Base-by-base conservation (phyloP, 1,140 invertebrate species). In the Bombyx mandarina region DNA sequence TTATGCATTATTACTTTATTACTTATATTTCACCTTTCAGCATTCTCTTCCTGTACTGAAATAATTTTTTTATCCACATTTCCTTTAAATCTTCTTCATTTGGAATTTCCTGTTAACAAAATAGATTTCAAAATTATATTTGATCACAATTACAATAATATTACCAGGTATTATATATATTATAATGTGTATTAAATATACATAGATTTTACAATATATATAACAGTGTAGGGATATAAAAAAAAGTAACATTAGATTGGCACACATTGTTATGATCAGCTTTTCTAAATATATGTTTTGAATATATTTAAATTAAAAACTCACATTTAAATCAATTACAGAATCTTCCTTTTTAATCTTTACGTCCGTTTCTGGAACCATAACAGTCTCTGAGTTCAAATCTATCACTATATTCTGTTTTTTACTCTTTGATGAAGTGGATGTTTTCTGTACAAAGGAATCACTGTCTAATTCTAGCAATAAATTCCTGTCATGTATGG, bases 331-430 rank as follows among this genome's bases (percentile, higher is more conserved):
- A 70, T 88, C 76, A 52, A 88, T 82, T 43, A 88, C 77, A 12
- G 83, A 85, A 57, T 88, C 86, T 57, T 85, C 79, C 68, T 73
- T 79, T 42, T 81, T 68, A 10, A 74, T 61, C 58, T 88, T 81
- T 7, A 77, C 67, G 18, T 88, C 83, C 43, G 67, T 43, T 53
- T 82, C 73, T 12, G 86, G 82, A 10, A 89, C 68, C 62, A 79
- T 86, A 5, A 88, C 73, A 54, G 82, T 88, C 52, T 87, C 74
- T 5, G 83, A 65, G 71, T 88, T 79, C 43, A 89, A 77, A 58
- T 89, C 88, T 54, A 89, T 88, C 0, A 88, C 80, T 67, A 89
- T 88, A 62, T 83, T 89, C 57, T 88, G 84, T 55, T 87, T 89
- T 57, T 89, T 89, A 57, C 55, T 82, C 54, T 63, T 79, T 18